Evolutionary conservation across 2,797 vertebrate species (phyloP), one percentile per base, ranked within the genome.

Genomic region (Acanthiza pusilla): DNA sequence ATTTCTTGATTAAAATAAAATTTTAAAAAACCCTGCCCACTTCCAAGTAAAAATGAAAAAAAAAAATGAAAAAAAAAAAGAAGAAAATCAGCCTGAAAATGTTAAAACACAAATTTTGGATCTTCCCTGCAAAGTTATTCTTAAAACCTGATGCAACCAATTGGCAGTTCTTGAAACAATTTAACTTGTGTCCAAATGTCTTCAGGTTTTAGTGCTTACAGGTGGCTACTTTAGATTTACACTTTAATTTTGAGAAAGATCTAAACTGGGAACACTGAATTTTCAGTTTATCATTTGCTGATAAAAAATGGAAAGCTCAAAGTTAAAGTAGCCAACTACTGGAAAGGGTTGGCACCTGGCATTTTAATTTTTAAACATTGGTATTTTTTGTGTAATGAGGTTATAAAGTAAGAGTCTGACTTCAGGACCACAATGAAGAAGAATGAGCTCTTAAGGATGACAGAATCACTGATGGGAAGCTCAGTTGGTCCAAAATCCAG

Each of bases 151-250:
- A 88, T 71, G 65, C 45, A 85, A 93, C 40, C 36, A 74, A 86
- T 2, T 97, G 95, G 76, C 91, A 93, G 58, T 30, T 94, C 75
- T 91, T 96, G 57, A 58, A 94, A 79, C 79, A 87, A 88, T 93
- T 92, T 67, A 85, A 85, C 93, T 94, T 79, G 48, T 94, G 89
- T 95, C 91, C 95, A 96, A 96, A 94, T 90, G 67, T 97, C 95
- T 96, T 94, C 95, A 96, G 95, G 95, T 96, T 96, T 96, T 95
- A 96, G 95, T 95, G 95, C 93, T 91, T 97, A 96, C 95, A 96
- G 96, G 94, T 96, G 95, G 93, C 91, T 72, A 88, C 71, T 94
- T 93, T 43, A 94, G 91, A 97, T 97, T 97, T 96, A 97, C 74
- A 90, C 84, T 94, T 96, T 91, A 96, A 96, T 97, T 97, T 94